Base-by-base conservation (phyloP, 2,113 vertebrate genomes). In the Prionailurus bengalensis region DNA sequence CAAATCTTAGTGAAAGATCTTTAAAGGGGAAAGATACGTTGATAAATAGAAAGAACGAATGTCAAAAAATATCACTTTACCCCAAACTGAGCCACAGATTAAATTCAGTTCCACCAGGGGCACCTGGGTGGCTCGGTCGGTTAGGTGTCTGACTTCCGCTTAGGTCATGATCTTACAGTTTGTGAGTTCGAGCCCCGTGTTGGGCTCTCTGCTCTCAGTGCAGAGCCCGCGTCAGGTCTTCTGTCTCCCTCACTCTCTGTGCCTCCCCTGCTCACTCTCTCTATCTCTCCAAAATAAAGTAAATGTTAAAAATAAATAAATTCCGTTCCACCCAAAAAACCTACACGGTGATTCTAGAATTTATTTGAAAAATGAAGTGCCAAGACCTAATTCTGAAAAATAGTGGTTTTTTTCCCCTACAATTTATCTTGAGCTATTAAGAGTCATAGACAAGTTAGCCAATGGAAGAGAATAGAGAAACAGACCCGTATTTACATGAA, bases 331-430 rank as follows among this genome's bases (percentile, higher is more conserved):
- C 25, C 15, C 14, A 19, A 39, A 79, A 87, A 87, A 23, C 4
- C 14, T 66, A 36, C 3, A 76, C 53, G 3, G 1, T 45, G 16
- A 89, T 89, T 89, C 27, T 53, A 76, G 71, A 63, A 68, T 87
- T 45, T 94, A 85, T 93, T 96, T 53, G 9, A 93, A 91, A 74
- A 88, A 76, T 88, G 21, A 88, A 93, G 15, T 89, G 33, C n/a
- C 42, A 95, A 66, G 9, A 70, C 31, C 21, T 58, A 84, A 48
- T 87, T 87, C 21, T 89, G 16, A 61, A 91, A 88, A 58, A 42
- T 74, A 79, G 55, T 66, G 12, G 42, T 4, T 16, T 17, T 63
- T 4, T 33, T 0, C 33, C 29, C 61, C 7, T 66, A 84, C 7
- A 79, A 55, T 84, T 83, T 88, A 55, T 79, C 9, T 33, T 42